phyloP scores from a whole-genome alignment of 2,888 invertebrate species.

The Abrostola tripartita region DNA sequence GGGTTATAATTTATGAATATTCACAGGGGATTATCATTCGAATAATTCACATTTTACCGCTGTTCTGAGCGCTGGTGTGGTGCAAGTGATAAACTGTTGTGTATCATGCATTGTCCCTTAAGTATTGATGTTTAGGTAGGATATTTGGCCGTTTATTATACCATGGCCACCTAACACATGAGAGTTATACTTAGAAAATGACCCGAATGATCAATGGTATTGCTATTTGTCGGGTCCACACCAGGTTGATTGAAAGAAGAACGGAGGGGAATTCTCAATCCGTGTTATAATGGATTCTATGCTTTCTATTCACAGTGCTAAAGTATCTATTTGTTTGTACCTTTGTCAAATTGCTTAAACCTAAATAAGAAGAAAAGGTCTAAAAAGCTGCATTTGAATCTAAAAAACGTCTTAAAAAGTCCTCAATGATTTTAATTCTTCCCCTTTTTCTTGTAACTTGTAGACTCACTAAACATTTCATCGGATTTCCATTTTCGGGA shows the following conservation, averaged over 20 bases:
- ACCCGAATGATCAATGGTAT: too few relatives aligned
- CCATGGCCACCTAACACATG: too few relatives aligned
- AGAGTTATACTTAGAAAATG: too few relatives aligned
- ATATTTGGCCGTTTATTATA: too few relatives aligned
- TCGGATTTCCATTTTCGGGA: conserved; percentile 49
- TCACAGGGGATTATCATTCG: conserved; percentile 48
- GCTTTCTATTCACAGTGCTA: too few relatives aligned
- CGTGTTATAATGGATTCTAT: too few relatives aligned
- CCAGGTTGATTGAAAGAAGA: too few relatives aligned
- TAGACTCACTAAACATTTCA: conserved; percentile 19
- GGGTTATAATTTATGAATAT: conserved; percentile 58
- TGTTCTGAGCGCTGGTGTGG: conserved; percentile 20
- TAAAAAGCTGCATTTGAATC: background rate
- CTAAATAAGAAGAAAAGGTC: too few relatives aligned
- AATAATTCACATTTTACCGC: conserved; percentile 50
- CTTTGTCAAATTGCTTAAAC: too few relatives aligned
- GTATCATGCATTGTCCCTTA: background rate
- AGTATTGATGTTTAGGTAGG: too few relatives aligned
- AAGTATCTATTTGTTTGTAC: background rate
- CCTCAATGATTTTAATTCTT: background rate
- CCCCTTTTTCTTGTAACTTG: conserved; percentile 15
- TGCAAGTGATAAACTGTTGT: conserved; percentile 3
- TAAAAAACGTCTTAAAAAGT: background rate
- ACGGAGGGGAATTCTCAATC: too few relatives aligned
- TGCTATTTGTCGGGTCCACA: too few relatives aligned